Evolutionary conservation across 2,888 invertebrate species (phyloP).

Genomic region (Galeruca laticollis): DNA sequence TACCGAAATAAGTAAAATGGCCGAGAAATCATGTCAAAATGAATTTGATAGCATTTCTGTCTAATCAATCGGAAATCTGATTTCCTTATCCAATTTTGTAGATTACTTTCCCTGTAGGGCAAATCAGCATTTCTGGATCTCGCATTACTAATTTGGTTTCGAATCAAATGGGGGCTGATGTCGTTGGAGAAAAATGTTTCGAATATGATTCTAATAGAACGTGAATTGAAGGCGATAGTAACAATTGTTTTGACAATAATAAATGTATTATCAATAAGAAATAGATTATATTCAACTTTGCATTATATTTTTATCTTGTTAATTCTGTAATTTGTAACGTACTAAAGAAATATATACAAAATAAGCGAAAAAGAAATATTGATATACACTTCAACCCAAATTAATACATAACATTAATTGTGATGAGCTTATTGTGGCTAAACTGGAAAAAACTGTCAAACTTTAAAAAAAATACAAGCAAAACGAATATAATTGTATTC

Average conservation of each 20-base stretch:
- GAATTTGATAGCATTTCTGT: constrained; percentile 4
- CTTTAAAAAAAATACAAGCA: too few species aligned
- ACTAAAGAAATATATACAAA: too few species aligned
- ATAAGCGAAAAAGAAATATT: too few species aligned
- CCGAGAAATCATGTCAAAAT: constrained; percentile 1
- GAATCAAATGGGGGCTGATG: constrained; percentile 53
- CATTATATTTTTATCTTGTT: too few species aligned
- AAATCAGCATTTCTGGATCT: constrained; percentile 46
- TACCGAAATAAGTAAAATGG: background rate
- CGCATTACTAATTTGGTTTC: constrained; percentile 50
- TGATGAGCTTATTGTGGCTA: too few species aligned
- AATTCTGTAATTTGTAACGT: too few species aligned
- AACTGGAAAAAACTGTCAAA: too few species aligned
- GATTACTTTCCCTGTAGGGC: constrained; percentile 42
- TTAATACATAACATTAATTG: too few species aligned
- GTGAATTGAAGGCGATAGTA: background rate
- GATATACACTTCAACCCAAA: too few species aligned
- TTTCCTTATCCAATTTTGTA: constrained; percentile 35
- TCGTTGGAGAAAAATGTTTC: constrained; percentile 12
- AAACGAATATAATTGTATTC: too few species aligned
- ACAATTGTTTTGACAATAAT: too few species aligned
- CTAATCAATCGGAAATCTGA: constrained; percentile 30
- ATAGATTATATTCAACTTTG: constrained; percentile 36
- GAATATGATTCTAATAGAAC: background rate
- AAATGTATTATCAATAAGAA: too few species aligned